Conservation (phyloP, 2,113 vertebrate genomes). For the Cyprinodon brontotheroides region DNA sequence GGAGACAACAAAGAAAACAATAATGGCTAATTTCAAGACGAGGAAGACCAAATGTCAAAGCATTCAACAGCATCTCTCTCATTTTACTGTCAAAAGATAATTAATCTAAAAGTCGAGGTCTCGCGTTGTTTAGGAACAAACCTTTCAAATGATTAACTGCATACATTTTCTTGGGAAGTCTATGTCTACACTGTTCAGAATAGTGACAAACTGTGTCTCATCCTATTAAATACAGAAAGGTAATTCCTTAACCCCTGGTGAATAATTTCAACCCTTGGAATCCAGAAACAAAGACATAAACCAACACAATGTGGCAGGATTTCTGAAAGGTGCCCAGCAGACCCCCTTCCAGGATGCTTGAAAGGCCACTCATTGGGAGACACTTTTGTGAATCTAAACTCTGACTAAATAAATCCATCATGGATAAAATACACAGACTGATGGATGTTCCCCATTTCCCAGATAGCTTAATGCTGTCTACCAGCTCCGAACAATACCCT, state of each 20-base stretch:
- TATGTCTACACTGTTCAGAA: not conserved
- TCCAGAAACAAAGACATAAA: slow-evolving; percentile 14
- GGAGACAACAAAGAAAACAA: slow-evolving; percentile 10
- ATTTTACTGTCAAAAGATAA: not conserved
- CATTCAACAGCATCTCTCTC: not conserved
- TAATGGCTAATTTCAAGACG: not conserved
- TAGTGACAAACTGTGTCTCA: not conserved
- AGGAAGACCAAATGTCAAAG: not conserved
- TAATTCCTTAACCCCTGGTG: not conserved
- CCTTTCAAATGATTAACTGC: not conserved
- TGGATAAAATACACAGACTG: slow-evolving; percentile 52
- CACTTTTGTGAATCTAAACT: slow-evolving; percentile 47
- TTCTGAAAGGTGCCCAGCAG: not conserved
- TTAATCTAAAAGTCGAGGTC: not conserved
- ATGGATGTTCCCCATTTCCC: slow-evolving; percentile 47
- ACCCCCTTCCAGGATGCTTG: not conserved
- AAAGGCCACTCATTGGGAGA: slow-evolving; percentile 26
- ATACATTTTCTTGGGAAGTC: not conserved
- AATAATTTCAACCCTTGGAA: not conserved
- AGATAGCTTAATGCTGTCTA: slow-evolving; percentile 43
- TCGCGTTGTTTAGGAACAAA: not conserved
- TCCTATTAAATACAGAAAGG: not conserved
- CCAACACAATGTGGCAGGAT: not conserved
- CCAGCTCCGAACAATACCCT: slow-evolving; percentile 55
- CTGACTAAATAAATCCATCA: slow-evolving; percentile 62